Base-by-base conservation (phyloP, 1,140 invertebrate species). In the Diorhabda sublineata region DNA sequence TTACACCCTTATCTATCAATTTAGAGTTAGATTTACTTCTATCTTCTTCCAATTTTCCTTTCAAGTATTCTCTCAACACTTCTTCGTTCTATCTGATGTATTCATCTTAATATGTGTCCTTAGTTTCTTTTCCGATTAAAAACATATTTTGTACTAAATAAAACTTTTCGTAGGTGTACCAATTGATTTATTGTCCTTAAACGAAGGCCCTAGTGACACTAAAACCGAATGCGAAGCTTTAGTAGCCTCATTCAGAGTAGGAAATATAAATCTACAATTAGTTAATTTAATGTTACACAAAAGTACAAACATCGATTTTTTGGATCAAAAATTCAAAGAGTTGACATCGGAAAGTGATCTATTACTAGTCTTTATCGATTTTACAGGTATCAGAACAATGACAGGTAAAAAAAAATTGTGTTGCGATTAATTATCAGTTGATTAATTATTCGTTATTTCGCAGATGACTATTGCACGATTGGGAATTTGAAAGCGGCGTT, bases 301-400 rank as follows among this genome's bases (percentile, higher is more conserved):
- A n/a, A 58, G 65, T 5, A 70, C 73, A 11, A 67, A 75, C 64
- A 11, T 75, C 3, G 61, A 73, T 52, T 41, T 71, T 45, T 68
- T 78, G 8, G 65, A 77, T 42, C 69, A 75, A 43, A 72, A 77
- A 61, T 64, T 78, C 8, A 67, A 66, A 8, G 75, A 77, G 47
- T 58, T 78, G 45, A 71, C 71, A 4, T 69, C 63, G 8, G 71
- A 75, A 45, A 69, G 72, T 56, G 73, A 75, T 64, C 67, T 69
- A 57, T 66, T 75, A 11, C 41, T 76, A 43, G 66, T 78, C 52
- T 75, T 76, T 47, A 71, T 74, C 3, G 78, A 79, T 71, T 76
- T 77, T 66, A 74, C 73, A 4, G 56, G 68, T 68, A 58, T 74
- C 42, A 52, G 44, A n/a, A 68, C 63, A 47, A 62, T 64, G 45